Evolutionary conservation across 2,113 vertebrate species (phyloP).

Genomic region (Tricholaema leucomelas): DNA sequence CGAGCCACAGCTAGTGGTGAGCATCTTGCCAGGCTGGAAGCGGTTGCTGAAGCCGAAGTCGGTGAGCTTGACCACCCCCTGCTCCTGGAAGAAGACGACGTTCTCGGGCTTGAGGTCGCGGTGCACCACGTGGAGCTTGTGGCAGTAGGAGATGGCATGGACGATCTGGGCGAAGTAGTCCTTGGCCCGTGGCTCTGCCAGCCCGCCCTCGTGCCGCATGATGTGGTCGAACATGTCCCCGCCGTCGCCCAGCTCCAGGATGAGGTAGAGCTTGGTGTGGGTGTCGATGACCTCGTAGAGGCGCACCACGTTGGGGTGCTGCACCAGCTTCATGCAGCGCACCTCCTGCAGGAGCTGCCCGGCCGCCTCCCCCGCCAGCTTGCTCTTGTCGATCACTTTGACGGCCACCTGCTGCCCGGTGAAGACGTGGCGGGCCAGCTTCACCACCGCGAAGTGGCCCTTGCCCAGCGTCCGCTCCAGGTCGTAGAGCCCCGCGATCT

Average conservation of each 20-base stretch:
- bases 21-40: conserved; percentile 87
- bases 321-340: conserved; percentile 89
- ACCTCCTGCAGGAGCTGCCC: conserved; percentile 90
- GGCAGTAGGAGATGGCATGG: conserved; percentile 87
- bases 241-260: conserved; percentile 88
- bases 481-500: conserved; percentile 85
- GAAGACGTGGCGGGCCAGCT: conserved; percentile 85
- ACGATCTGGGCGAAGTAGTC: conserved; percentile 88
- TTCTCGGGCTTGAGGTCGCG: conserved; percentile 91
- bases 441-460: conserved; percentile 88
- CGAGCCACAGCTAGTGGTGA: conserved; percentile 89
- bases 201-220: conserved; percentile 83
- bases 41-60: conserved; percentile 91
- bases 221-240: conserved; percentile 92
- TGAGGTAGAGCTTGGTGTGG: conserved; percentile 86
- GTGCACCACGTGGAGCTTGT: conserved; percentile 88
- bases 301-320: conserved; percentile 89
- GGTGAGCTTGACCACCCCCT: conserved; percentile 86
- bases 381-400: conserved; percentile 91
- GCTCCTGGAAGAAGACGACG: conserved; percentile 88
- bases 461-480: conserved; percentile 87
- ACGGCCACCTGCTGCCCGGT: conserved; percentile 86
- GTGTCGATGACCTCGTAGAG: conserved; percentile 91
- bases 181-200: conserved; percentile 81
- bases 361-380: conserved; percentile 79